phyloP scores from a whole-genome alignment of 2,888 invertebrate species.

The Cheilosia soror region DNA sequence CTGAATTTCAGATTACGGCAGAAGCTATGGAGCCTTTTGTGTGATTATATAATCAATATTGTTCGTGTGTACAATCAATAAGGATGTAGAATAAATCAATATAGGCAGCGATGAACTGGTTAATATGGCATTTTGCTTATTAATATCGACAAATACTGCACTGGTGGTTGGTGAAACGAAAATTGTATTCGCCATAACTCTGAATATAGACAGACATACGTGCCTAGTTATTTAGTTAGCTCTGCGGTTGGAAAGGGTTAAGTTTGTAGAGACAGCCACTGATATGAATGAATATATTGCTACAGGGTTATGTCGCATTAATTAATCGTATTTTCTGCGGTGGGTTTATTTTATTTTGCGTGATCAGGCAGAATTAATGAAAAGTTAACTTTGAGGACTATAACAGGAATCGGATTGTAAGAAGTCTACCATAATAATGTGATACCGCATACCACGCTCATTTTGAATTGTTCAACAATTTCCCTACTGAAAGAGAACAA shows the following conservation, averaged over 20 bases:
- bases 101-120: constrained; percentile 14
- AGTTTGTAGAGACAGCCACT: not conserved
- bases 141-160: constrained; percentile 9
- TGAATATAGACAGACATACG: constrained; percentile 5
- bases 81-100: constrained; percentile 49
- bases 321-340: constrained; percentile 33
- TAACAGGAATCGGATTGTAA: too few species aligned
- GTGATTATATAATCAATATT: not conserved
- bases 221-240: constrained; percentile 7
- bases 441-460: too few species aligned
- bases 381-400: not conserved
- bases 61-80: constrained; percentile 45
- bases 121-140: constrained; percentile 43
- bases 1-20: constrained; percentile 44
- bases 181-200: constrained; percentile 38
- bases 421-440: too few species aligned
- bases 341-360: constrained; percentile 4
- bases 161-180: constrained; percentile 20
- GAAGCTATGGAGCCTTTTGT: constrained; percentile 8
- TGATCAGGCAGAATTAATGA: constrained; percentile 10
- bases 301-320: constrained; percentile 37
- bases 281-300: not conserved
- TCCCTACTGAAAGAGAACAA: too few species aligned
- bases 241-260: constrained; percentile 18
- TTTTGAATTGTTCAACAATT: too few species aligned